A percentile compares a stretch with the other conserved stretches of the same genome.
phyloP scores from a whole-genome alignment of 1,140 invertebrate species.

The Pentalonia nigronervosa region DNA sequence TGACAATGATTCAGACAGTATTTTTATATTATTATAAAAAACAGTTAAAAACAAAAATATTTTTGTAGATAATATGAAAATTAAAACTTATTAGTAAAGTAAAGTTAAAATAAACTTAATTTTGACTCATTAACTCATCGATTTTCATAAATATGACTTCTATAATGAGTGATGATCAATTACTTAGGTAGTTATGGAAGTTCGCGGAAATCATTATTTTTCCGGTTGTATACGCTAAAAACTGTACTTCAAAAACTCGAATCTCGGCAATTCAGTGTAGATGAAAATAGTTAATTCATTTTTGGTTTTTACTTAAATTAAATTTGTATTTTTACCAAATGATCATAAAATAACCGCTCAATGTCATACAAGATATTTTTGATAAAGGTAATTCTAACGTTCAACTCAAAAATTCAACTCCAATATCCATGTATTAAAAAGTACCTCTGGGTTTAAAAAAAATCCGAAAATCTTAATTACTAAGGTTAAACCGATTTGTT shows the following conservation, averaged over 20 bases:
- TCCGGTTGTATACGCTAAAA: too few species aligned
- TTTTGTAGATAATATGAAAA: too few species aligned
- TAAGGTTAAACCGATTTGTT: conserved; percentile 8
- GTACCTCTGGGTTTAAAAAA: not conserved
- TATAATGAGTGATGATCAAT: not conserved
- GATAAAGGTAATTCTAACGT: not conserved
- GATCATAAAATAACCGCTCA: not conserved
- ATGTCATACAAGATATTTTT: not conserved
- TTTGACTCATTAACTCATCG: not conserved
- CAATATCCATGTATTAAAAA: not conserved
- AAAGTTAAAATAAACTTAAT: not conserved
- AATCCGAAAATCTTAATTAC: not conserved
- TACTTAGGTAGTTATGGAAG: not conserved
- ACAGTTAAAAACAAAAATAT: too few species aligned
- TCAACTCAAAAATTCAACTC: not conserved
- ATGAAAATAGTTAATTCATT: not conserved
- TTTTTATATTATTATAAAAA: too few species aligned
- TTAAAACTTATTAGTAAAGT: too few species aligned
- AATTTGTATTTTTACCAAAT: not conserved
- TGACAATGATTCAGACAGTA: too few species aligned
- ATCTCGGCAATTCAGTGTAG: too few species aligned
- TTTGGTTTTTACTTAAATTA: not conserved
- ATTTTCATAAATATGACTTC: not conserved
- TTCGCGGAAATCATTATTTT: not conserved
- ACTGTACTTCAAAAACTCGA: too few species aligned